These are phyloP conservation scores for Galaxea fascicularis DNA, from an alignment of 92 coral and sea anemone species.

Conservation along the genomic window DNA sequence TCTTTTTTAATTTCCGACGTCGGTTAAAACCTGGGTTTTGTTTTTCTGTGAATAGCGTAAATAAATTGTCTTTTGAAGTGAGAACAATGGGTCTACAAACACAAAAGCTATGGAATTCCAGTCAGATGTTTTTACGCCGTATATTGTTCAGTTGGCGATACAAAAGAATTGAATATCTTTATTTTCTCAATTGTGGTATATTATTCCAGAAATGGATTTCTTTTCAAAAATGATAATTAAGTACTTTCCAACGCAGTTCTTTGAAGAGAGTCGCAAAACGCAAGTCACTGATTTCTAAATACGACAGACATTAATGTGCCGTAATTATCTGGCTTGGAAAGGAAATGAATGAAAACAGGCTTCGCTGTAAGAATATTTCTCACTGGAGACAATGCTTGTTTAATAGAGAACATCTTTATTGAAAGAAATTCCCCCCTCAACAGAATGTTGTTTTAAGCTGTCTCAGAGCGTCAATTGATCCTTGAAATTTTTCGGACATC, in stretches of 20 bases:
- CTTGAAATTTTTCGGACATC: not conserved
- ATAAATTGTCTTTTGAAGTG: slow-evolving; percentile 43
- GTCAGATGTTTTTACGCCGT: slow-evolving; percentile 30
- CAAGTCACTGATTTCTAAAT: slow-evolving; percentile 14
- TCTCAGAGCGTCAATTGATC: too few relatives aligned
- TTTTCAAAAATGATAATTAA: not conserved
- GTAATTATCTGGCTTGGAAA: slow-evolving; percentile 31
- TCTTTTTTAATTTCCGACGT: slow-evolving; percentile 11
- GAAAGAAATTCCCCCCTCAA: not conserved
- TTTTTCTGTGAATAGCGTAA: slow-evolving; percentile 31
- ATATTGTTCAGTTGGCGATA: slow-evolving; percentile 10
- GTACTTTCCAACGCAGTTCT: not conserved
- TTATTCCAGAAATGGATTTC: not conserved
- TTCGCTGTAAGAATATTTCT: slow-evolving; percentile 18
- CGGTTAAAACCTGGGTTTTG: slow-evolving; percentile 22
- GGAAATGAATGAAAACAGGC: slow-evolving; percentile 26
- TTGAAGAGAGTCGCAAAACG: not conserved
- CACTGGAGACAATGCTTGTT: slow-evolving; percentile 2
- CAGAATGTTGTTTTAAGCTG: too few relatives aligned
- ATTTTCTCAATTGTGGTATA: not conserved
- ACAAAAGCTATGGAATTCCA: slow-evolving; percentile 55
- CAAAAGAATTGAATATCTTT: not conserved
- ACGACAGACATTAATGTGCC: slow-evolving; percentile 33
- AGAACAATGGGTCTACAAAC: slow-evolving; percentile 31
- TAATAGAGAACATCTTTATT: not conserved